Conservation (phyloP, 92 coral and sea anemone genomes). For the Pocillopora grandis region DNA sequence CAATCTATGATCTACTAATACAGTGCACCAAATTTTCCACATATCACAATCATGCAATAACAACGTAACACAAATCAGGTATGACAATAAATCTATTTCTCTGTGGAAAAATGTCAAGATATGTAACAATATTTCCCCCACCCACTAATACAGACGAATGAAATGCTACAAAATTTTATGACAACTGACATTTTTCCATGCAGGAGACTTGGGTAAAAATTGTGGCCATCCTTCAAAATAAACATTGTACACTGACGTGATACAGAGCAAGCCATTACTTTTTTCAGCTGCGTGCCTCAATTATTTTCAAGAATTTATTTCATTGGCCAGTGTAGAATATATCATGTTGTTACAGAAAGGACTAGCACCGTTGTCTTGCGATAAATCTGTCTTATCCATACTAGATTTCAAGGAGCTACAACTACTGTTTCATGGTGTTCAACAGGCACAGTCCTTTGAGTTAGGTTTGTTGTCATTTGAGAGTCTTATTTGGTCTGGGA, state of each 20-base stretch:
- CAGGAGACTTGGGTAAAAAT: constrained; percentile 21
- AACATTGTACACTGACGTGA: neutral
- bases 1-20: constrained; percentile 21
- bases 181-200: constrained; percentile 22
- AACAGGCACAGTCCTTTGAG: constrained; percentile 88
- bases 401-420: constrained; percentile 29
- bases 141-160: constrained; percentile 2
- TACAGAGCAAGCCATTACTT: neutral
- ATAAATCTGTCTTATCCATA: neutral
- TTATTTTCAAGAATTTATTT: neutral
- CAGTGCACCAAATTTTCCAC: constrained; percentile 12
- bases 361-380: constrained; percentile 1
- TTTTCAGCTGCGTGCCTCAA: neutral
- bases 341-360: constrained; percentile 18
- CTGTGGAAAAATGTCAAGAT: constrained; percentile 24
- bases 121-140: neutral
- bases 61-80: neutral
- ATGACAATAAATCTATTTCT: neutral
- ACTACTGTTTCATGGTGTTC: constrained; percentile 18
- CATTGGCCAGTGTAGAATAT: neutral
- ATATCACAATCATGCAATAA: neutral
- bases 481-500: constrained; percentile 98
- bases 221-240: neutral
- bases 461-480: constrained; percentile 85
- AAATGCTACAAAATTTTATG: constrained; percentile 5